Conservation (phyloP, 2,888 invertebrate species). For the Lepidocyrtinus sp. region DNA sequence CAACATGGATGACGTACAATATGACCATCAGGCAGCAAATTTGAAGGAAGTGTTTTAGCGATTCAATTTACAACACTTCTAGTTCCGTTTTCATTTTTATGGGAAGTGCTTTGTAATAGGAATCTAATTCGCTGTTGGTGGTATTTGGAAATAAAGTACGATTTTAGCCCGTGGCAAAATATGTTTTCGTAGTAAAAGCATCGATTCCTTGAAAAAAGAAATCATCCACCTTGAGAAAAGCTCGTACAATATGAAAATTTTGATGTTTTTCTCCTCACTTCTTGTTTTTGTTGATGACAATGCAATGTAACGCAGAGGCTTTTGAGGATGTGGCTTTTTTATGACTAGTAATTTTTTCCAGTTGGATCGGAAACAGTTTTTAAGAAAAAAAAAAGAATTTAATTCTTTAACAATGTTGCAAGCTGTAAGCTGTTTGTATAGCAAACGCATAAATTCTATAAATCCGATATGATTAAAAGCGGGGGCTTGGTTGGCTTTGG, state of each 20-base stretch:
- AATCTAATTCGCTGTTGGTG: conserved; percentile 49
- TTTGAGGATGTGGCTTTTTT: conserved; percentile 49
- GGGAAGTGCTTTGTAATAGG: conserved; percentile 1
- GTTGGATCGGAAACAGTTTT: conserved; percentile 28
- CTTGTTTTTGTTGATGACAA: background rate
- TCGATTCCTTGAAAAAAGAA: background rate
- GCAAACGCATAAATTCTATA: too few relatives aligned
- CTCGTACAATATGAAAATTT: conserved; percentile 1
- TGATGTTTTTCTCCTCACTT: background rate
- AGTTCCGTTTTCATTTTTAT: conserved; percentile 8
- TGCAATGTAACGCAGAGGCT: background rate
- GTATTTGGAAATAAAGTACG: conserved; percentile 51
- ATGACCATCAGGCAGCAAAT: too few relatives aligned
- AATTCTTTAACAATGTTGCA: too few relatives aligned
- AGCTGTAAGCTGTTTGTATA: too few relatives aligned
- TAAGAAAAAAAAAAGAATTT: conserved; percentile 23
- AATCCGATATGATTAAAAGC: too few relatives aligned
- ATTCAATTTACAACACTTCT: too few relatives aligned
- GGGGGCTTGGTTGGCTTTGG: too few relatives aligned
- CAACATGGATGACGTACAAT: too few relatives aligned
- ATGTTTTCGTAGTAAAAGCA: background rate
- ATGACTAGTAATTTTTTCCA: conserved; percentile 56
- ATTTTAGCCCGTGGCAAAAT: conserved; percentile 45
- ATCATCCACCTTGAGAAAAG: conserved; percentile 39
- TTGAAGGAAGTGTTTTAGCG: too few relatives aligned